Base-by-base conservation (phyloP, 2,113 vertebrate genomes). In the Uria lomvia region DNA sequence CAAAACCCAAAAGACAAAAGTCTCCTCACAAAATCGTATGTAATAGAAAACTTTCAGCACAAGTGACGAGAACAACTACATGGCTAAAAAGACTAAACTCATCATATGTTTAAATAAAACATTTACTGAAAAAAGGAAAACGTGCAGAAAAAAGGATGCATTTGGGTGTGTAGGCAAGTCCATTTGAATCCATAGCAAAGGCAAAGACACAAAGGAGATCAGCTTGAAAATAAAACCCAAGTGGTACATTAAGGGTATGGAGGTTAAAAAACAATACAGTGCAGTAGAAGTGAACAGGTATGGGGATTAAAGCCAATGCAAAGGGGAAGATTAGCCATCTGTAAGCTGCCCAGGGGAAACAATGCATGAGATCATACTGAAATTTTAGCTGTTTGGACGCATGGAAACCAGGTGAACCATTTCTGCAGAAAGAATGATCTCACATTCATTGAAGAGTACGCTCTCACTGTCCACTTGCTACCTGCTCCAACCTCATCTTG, bases 261-360 rank as follows among this genome's bases (percentile, higher is more conserved):
- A 86, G 87, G 67, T 91, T 60, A 75, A 96, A 74, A 40, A 89
- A 63, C 42, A 85, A 20, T 24, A 42, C 9, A 43, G 2, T 9
- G 59, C 75, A 88, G 24, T 81, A 71, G 90, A 96, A 96, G 68
- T 74, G 94, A 95, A 92, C 83, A 96, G 90, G 91, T 93, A 86
- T 53, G 59, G 85, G 92, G 90, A 97, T 88, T 94, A 94, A 97
- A 96, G 63, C 79, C 90, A 74, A 50, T n/a, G 68, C 63, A 94
- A 89, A 82, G 63, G 42, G 90, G 89, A 89, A 96, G 90, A 97
- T 40, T 91, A 94, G 30, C 50, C 66, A 83, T 88, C 83, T 95
- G 88, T 88, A 88, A 95, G 55, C 43, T 96, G 89, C 76, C 95
- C 90, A 74, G 84, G 94, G 86, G 91, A 98, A 96, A 91, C 66